A percentile compares a stretch with the other conserved stretches of the same genome.
These are phyloP conservation scores for Ceriagrion tenellum DNA, from an alignment of 2,888 invertebrate species.

Conservation along the genomic window DNA sequence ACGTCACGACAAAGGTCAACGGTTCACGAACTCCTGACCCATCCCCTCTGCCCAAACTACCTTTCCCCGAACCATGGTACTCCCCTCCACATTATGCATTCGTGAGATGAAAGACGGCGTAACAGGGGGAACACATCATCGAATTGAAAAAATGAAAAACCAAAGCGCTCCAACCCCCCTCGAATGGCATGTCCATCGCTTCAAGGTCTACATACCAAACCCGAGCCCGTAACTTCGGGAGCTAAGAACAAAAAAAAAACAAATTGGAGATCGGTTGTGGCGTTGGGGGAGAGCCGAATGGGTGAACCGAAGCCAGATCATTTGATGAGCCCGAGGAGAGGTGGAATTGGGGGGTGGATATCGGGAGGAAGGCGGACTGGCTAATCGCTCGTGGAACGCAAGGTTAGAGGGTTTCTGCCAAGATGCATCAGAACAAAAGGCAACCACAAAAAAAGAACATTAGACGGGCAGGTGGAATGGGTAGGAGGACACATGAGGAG, in stretches of 20 bases:
- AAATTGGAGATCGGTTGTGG: background rate
- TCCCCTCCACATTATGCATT: background rate
- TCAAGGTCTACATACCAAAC: background rate
- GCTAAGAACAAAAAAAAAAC: background rate
- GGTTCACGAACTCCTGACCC: background rate
- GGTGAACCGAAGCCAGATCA: background rate
- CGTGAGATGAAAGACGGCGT: background rate
- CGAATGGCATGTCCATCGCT: background rate
- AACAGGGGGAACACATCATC: background rate
- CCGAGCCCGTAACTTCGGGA: background rate
- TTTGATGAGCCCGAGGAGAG: background rate
- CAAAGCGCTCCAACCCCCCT: background rate
- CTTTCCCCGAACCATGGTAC: background rate
- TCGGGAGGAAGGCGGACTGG: background rate
- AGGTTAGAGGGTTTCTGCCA: slow-evolving; percentile 48
- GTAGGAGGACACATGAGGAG: background rate
- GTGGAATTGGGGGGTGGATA: background rate
- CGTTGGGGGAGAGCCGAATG: background rate
- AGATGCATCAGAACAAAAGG: slow-evolving; percentile 54
- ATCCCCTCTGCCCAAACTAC: too few relatives aligned
- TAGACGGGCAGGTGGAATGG: too few relatives aligned
- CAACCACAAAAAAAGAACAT: slow-evolving; percentile 14
- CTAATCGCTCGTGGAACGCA: slow-evolving; percentile 18
- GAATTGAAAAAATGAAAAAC: background rate
- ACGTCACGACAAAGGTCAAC: background rate